These are phyloP conservation scores for Cydia amplana DNA, from an alignment of 1,140 invertebrate genomes.

Conservation along the genomic window DNA sequence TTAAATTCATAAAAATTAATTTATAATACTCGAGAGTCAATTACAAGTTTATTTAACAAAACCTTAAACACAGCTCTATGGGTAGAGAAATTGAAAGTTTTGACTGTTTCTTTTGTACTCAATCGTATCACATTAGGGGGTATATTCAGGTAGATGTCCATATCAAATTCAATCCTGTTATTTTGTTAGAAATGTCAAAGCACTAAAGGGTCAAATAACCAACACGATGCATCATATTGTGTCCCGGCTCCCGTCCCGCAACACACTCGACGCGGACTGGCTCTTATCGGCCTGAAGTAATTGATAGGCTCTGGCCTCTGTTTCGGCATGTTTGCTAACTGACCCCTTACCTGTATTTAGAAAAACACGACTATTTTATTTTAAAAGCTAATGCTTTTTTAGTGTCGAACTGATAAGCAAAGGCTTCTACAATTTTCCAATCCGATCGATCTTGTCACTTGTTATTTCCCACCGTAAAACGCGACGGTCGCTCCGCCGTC, in stretches of 20 bases:
- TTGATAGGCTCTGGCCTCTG: background rate
- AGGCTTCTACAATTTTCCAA: background rate
- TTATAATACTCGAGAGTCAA: background rate
- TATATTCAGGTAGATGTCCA: too few relatives aligned
- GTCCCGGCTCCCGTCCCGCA: background rate
- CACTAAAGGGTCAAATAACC: background rate
- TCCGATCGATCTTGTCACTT: background rate
- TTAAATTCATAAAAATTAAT: too few relatives aligned
- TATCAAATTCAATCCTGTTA: too few relatives aligned
- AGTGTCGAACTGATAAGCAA: background rate
- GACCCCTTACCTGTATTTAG: background rate
- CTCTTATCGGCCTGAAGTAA: constrained; percentile 6
- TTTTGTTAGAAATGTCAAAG: too few relatives aligned
- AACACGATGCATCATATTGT: background rate
- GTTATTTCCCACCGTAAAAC: too few relatives aligned
- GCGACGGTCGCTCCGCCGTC: too few relatives aligned
- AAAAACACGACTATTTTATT: background rate
- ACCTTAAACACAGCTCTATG: background rate
- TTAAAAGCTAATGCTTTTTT: background rate
- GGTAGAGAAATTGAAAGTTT: too few relatives aligned
- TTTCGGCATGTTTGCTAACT: constrained; percentile 6
- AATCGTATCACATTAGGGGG: too few relatives aligned
- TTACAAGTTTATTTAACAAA: background rate
- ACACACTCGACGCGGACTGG: constrained; percentile 1
- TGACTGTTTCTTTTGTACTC: too few relatives aligned